Evolutionary conservation across 2,113 vertebrate species (phyloP).

Genomic region (Scomber colias): DNA sequence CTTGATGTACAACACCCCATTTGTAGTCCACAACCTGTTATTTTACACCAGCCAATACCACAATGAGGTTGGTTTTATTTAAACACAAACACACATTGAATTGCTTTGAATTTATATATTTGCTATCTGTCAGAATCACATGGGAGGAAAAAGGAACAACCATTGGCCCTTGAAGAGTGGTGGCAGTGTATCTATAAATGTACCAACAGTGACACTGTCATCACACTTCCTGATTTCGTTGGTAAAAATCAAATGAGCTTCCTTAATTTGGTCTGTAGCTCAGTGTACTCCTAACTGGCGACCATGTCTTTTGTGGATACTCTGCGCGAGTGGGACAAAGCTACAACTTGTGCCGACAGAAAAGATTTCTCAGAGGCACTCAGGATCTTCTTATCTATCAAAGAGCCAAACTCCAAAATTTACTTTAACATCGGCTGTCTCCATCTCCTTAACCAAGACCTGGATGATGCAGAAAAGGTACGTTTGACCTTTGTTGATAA

Average conservation of each 20-base stretch:
- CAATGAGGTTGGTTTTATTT: neutral
- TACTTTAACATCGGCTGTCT: slow-evolving; percentile 93
- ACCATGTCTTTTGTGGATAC: slow-evolving; percentile 92
- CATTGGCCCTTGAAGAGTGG: neutral
- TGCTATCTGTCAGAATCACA: neutral
- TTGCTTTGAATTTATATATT: neutral
- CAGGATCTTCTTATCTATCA: slow-evolving; percentile 83
- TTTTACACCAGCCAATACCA: neutral
- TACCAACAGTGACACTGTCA: slow-evolving; percentile 7
- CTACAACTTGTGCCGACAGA: slow-evolving; percentile 85
- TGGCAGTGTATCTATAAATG: neutral
- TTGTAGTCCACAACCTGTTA: neutral
- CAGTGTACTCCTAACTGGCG: neutral
- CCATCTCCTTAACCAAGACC: slow-evolving; percentile 83
- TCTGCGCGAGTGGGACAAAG: slow-evolving; percentile 93
- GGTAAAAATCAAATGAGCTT: slow-evolving; percentile 63
- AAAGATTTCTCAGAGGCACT: slow-evolving; percentile 87
- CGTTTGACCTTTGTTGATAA: neutral
- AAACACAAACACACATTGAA: neutral
- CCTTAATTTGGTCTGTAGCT: slow-evolving; percentile 33
- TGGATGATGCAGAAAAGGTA: slow-evolving; percentile 91
- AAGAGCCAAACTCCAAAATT: slow-evolving; percentile 93
- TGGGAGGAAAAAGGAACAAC: neutral
- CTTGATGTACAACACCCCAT: neutral
- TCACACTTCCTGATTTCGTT: slow-evolving; percentile 65